phyloP scores from a whole-genome alignment of 2,888 invertebrate genomes.

The Agrotis ipsilon region DNA sequence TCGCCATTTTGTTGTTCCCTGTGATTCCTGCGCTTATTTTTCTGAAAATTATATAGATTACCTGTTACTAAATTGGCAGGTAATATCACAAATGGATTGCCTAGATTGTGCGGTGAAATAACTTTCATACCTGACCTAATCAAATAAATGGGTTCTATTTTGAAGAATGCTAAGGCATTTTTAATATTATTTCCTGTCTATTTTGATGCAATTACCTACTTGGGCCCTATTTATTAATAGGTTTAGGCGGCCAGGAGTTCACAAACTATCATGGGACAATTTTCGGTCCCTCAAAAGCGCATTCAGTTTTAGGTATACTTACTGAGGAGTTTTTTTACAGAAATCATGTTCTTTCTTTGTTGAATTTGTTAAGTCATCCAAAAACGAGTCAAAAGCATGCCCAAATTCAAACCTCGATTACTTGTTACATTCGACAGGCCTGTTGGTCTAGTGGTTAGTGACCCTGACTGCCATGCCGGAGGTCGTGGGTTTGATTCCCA shows the following conservation, averaged over 20 bases:
- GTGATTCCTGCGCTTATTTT: constrained; percentile 17
- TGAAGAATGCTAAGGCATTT: background rate
- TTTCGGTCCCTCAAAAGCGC: background rate
- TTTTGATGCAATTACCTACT: no score
- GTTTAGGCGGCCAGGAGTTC: background rate
- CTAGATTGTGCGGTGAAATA: constrained; percentile 14
- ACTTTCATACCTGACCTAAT: constrained; percentile 3
- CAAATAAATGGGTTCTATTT: background rate
- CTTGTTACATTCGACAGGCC: no score
- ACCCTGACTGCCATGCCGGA: no score
- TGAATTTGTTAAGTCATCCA: no score
- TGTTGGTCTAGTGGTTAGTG: no score
- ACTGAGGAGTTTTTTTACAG: background rate
- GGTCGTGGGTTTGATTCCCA: no score
- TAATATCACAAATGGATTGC: constrained; percentile 36
- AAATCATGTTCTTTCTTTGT: background rate
- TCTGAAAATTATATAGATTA: constrained; percentile 41
- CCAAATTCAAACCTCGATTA: background rate
- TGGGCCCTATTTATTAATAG: background rate
- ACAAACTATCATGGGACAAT: background rate
- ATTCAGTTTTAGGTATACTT: background rate
- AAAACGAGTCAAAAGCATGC: background rate
- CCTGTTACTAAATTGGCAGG: constrained; percentile 17
- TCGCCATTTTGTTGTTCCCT: constrained; percentile 30
- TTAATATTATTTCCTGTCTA: no score